Conservation (phyloP, 2,888 invertebrate genomes). For the Lingula anatina region DNA sequence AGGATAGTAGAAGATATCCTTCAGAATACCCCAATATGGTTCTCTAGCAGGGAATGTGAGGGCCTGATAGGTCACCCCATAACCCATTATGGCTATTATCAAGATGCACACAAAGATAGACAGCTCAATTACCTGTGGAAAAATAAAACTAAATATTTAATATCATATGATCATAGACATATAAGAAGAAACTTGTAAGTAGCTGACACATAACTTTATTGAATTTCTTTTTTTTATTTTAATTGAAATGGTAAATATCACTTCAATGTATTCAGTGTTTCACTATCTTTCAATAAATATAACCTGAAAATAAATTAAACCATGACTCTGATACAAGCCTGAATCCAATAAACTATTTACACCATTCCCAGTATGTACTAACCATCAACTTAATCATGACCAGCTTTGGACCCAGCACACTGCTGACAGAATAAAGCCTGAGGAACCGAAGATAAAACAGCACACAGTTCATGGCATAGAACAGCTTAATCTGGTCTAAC, state of each 20-base stretch:
- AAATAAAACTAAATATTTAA: not conserved
- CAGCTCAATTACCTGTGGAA: conserved; percentile 46
- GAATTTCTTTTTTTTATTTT: too few relatives aligned
- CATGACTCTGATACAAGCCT: too few relatives aligned
- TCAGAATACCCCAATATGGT: conserved; percentile 33
- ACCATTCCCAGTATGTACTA: too few relatives aligned
- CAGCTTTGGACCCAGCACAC: conserved; percentile 52
- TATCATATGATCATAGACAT: not conserved
- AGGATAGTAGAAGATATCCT: conserved; percentile 48
- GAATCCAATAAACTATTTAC: too few relatives aligned
- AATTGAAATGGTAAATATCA: too few relatives aligned
- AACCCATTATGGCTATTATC: conserved; percentile 45
- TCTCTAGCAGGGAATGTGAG: conserved; percentile 39
- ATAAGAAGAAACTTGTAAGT: too few relatives aligned
- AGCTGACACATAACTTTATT: too few relatives aligned
- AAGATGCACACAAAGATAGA: conserved; percentile 48
- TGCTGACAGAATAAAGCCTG: conserved; percentile 48
- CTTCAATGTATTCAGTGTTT: too few relatives aligned
- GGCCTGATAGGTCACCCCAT: conserved; percentile 48
- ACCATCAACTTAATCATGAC: conserved; percentile 54
- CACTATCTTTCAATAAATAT: too few relatives aligned
- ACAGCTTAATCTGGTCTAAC: conserved; percentile 24
- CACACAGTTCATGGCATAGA: conserved; percentile 46
- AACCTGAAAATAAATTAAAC: too few relatives aligned
- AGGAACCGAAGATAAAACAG: conserved; percentile 48